These are phyloP conservation scores for Microtus pennsylvanicus DNA, from an alignment of 2,113 vertebrate species.

Conservation along the genomic window DNA sequence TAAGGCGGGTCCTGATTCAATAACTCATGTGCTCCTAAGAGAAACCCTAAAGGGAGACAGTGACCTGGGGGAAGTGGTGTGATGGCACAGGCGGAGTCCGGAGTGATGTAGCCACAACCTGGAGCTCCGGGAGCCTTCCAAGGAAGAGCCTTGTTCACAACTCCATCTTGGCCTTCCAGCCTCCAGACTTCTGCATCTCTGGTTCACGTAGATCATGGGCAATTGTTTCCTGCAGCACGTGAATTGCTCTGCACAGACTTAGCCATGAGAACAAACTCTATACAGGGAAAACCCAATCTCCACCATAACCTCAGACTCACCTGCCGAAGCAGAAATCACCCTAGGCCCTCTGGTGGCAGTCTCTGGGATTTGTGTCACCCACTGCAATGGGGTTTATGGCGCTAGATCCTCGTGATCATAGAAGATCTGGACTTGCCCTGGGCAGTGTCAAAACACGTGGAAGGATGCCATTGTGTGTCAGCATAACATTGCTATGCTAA, in stretches of 20 bases:
- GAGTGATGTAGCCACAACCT: too few species aligned
- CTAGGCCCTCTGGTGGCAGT: neutral
- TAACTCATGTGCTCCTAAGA: accelerated
- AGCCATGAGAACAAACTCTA: accelerated
- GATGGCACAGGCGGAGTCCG: too few species aligned
- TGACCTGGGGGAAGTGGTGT: neutral
- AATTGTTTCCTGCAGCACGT: too few species aligned
- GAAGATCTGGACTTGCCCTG: neutral
- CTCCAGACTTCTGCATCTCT: neutral
- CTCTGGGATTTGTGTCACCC: neutral
- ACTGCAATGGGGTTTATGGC: neutral
- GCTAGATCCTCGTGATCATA: accelerated
- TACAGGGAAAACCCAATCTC: neutral
- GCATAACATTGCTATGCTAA: too few species aligned
- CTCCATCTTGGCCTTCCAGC: neutral
- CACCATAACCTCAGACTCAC: neutral
- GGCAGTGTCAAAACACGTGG: neutral
- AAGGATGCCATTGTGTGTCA: neutral
- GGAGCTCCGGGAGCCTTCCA: neutral
- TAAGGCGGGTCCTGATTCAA: neutral
- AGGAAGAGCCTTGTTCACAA: neutral
- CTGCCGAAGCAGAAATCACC: neutral
- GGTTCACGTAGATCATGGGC: neutral
- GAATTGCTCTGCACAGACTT: neutral
- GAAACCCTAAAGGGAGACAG: neutral